Base-by-base conservation (phyloP, 1,140 invertebrate species). In the Orius laevigatus region DNA sequence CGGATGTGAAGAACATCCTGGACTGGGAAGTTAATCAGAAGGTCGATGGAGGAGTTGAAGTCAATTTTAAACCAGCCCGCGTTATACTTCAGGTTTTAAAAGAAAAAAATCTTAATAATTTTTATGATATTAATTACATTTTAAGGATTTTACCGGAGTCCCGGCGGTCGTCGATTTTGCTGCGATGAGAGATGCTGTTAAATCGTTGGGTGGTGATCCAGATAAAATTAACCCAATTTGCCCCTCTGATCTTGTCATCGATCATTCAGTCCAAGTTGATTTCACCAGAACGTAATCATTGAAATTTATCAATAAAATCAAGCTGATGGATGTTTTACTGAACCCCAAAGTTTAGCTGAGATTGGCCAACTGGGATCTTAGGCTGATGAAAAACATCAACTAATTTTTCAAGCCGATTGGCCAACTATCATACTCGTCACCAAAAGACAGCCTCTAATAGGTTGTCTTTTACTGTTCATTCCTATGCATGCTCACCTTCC, bases 111-210 rank as follows among this genome's bases (percentile, higher is more conserved):
- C 9, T 46, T 12, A 46, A 3, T 11, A 12, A 4, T 18, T n/a
- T 16, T 25, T 25, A 8, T 25, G 0, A 42, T 33, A 31, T 16
- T 55, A 20, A 16, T 43, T 52, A 48, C 14, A 33, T 53, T 55
- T 52, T 50, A 59, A 89, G 82, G 87, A 91, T 68, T 85, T 85
- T 50, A 59, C 58, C 32, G 58, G 58, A 42, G 58, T 98, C 0
- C 93, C 95, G 12, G 92, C 91, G 6, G 89, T 98, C 8, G 93
- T 98, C 9, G 95, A 98, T 67, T 94, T 98, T 72, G 95, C 95
- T 32, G 90, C 91, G 5, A 98, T 98, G 93, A 70, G 94, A 58
- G 92, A 98, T 72, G 90, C 91, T 15, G 89, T 98, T 0, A 77
- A 84, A 59, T 68, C 72, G 32, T 67, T 98, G 8, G 83, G 81